Conservation (phyloP, 2,888 invertebrate genomes). For the Atethmia centrago region DNA sequence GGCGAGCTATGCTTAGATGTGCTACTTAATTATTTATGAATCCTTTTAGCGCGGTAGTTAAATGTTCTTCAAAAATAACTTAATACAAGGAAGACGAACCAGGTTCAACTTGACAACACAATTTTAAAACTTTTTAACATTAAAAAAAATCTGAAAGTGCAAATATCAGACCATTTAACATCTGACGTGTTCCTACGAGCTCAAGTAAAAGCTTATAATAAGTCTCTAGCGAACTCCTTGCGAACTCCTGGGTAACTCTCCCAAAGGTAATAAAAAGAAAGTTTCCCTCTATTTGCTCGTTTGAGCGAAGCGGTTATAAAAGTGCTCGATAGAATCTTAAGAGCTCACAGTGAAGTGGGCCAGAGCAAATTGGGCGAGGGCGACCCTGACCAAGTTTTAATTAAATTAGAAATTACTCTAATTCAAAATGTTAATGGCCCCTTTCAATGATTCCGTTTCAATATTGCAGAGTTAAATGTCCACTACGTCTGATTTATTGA, state of each 20-base stretch:
- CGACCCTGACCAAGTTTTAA: slow-evolving; percentile 63
- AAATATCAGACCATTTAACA: slow-evolving; percentile 8
- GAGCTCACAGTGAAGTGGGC: slow-evolving; percentile 45
- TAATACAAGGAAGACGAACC: not conserved
- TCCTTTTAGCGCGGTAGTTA: not conserved
- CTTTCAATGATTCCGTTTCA: slow-evolving; percentile 59
- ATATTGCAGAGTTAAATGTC: slow-evolving; percentile 53
- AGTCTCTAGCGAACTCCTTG: slow-evolving; percentile 22
- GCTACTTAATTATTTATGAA: slow-evolving; percentile 9
- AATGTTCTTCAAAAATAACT: not conserved
- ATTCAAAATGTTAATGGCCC: slow-evolving; percentile 63
- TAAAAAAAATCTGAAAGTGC: slow-evolving; percentile 1
- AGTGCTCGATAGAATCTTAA: slow-evolving; percentile 45
- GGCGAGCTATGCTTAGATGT: no score
- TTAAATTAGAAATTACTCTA: slow-evolving; percentile 66
- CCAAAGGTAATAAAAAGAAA: slow-evolving; percentile 54
- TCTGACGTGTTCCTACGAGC: not conserved
- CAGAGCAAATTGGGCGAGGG: slow-evolving; percentile 50
- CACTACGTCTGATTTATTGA: slow-evolving; percentile 49
- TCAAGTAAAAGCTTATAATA: slow-evolving; percentile 35
- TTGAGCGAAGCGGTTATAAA: slow-evolving; percentile 51
- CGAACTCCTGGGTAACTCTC: slow-evolving; percentile 7
- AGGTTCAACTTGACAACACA: not conserved
- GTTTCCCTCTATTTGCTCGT: slow-evolving; percentile 45
- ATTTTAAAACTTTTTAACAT: not conserved